A percentile compares a stretch with the other conserved stretches of the same genome.
These are phyloP conservation scores for Eustalomyia histrio DNA, from an alignment of 2,888 invertebrate species.

Conservation along the genomic window DNA sequence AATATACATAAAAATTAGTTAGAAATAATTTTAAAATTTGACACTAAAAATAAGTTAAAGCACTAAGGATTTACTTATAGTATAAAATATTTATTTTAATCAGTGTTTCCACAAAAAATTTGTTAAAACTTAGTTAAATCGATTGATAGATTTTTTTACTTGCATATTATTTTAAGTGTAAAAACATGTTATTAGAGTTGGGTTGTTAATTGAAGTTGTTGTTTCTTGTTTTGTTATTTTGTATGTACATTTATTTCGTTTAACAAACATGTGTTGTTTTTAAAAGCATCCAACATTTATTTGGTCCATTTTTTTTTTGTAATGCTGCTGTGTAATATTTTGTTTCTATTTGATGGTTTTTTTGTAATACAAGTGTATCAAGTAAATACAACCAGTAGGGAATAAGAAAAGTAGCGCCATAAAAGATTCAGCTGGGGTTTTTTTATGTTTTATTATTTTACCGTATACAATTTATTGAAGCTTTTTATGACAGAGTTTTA, in stretches of 20 bases:
- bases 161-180: too few relatives aligned
- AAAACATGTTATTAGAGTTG: conserved; percentile 35
- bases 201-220: conserved; percentile 49
- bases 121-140: too few relatives aligned
- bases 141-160: too few relatives aligned
- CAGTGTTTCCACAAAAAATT: too few relatives aligned
- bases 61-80: too few relatives aligned
- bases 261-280: conserved; percentile 37
- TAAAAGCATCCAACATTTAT: conserved; percentile 30
- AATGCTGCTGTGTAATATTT: not conserved
- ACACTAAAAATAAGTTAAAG: too few relatives aligned
- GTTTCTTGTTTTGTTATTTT: conserved; percentile 12
- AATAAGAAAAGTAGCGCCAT: conserved; percentile 10
- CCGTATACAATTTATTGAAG: conserved; percentile 6
- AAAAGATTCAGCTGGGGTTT: conserved; percentile 25
- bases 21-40: too few relatives aligned
- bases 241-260: conserved; percentile 32
- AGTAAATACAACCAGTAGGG: conserved; percentile 19
- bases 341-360: conserved; percentile 8
- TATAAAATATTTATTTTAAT: too few relatives aligned
- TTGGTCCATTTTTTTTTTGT: not conserved
- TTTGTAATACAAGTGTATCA: conserved; percentile 16
- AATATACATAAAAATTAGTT: too few relatives aligned
- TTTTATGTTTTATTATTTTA: conserved; percentile 4
- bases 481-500: conserved; percentile 3